Percentiles rank a stretch among this genome's conserved stretches.
These are phyloP conservation scores for Dorcus parallelipipedus DNA, from an alignment of 2,888 invertebrate genomes.

Conservation along the genomic window DNA sequence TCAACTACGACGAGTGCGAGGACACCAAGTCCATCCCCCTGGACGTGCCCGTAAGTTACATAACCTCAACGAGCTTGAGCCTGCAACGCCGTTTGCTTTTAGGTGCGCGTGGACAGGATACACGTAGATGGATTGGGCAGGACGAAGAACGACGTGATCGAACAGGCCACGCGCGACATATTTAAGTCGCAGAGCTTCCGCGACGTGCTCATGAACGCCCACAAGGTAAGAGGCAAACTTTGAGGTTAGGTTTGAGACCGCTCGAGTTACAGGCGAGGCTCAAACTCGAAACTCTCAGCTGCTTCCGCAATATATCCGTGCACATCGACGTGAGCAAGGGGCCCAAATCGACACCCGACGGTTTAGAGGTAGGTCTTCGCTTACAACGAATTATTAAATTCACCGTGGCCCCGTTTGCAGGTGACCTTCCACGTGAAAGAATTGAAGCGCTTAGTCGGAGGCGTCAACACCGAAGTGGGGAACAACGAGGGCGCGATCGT, in stretches of 20 bases:
- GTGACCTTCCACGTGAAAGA: slow-evolving; percentile 87
- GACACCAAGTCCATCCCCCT: slow-evolving; percentile 51
- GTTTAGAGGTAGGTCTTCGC: slow-evolving; percentile 63
- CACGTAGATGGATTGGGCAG: slow-evolving; percentile 80
- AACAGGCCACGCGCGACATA: slow-evolving; percentile 73
- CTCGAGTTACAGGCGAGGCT: slow-evolving; percentile 58
- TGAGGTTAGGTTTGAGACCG: background rate
- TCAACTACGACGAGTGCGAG: slow-evolving; percentile 33
- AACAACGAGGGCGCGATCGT: slow-evolving; percentile 88
- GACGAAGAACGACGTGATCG: slow-evolving; percentile 86
- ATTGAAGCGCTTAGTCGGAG: slow-evolving; percentile 75
- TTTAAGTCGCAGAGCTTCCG: slow-evolving; percentile 84
- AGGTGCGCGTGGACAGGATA: slow-evolving; percentile 83
- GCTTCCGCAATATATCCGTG: slow-evolving; percentile 83
- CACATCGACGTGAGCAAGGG: slow-evolving; percentile 86
- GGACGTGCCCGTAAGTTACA: slow-evolving; percentile 51
- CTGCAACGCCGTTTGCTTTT: slow-evolving; percentile 27
- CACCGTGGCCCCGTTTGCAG: slow-evolving; percentile 45
- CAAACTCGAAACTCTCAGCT: slow-evolving; percentile 78
- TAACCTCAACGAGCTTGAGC: background rate
- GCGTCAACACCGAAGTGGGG: slow-evolving; percentile 82
- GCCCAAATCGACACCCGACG: slow-evolving; percentile 70
- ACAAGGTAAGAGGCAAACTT: slow-evolving; percentile 52
- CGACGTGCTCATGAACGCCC: slow-evolving; percentile 71
- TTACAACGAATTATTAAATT: background rate